These are phyloP conservation scores for Aphaenogaster rudis DNA, from an alignment of 1,140 invertebrate species.

Conservation along the genomic window DNA sequence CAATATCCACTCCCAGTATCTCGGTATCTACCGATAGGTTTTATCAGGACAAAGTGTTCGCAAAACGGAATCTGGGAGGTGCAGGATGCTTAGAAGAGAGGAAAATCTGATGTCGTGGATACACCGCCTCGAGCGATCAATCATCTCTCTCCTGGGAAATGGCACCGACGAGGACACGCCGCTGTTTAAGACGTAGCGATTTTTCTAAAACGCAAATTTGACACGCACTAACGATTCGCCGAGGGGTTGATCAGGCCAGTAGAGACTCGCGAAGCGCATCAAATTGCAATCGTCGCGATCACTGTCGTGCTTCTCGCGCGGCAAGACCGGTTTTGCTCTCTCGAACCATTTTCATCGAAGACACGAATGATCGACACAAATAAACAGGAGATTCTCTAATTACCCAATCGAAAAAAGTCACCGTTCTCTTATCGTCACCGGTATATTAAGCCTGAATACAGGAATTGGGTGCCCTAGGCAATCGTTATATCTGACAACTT, in stretches of 20 bases:
- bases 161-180: not conserved
- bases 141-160: not conserved
- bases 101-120: conserved; percentile 1
- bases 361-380: conserved; percentile 11
- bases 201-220: not conserved
- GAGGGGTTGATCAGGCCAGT: not conserved
- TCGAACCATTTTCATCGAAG: conserved; percentile 34
- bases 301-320: conserved; percentile 18
- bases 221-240: not conserved
- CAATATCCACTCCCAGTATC: not conserved
- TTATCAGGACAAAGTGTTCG: conserved; percentile 14
- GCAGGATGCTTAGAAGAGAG: not conserved
- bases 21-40: not conserved
- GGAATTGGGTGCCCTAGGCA: not conserved
- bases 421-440: conserved; percentile 10
- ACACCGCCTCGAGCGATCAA: conserved; percentile 16
- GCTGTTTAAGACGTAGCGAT: not conserved
- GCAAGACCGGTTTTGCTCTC: conserved; percentile 49
- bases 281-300: conserved; percentile 45
- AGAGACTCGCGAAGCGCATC: not conserved
- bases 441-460: not conserved
- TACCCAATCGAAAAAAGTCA: conserved; percentile 44
- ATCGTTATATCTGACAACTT: not conserved
- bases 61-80: not conserved
- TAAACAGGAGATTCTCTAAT: conserved; percentile 49